These are phyloP conservation scores for Syrphus vitripennis DNA, from an alignment of 2,888 invertebrate genomes.

Conservation along the genomic window DNA sequence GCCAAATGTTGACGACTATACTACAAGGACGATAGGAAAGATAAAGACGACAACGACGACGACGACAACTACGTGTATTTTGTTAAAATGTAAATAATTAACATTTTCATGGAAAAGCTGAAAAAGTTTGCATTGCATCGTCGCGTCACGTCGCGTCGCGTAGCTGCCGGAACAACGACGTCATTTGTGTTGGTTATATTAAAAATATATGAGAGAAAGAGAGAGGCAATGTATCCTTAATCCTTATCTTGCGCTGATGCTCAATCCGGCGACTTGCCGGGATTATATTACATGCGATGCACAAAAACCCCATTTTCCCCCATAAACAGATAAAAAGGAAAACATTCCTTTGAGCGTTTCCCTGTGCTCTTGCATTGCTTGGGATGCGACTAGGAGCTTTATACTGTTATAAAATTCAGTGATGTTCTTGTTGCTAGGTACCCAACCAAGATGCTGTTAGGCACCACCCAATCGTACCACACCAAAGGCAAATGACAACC, in stretches of 20 bases:
- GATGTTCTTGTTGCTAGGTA: slow-evolving; percentile 25
- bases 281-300: slow-evolving; percentile 67
- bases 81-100: slow-evolving; percentile 68
- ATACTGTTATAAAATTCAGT: neutral
- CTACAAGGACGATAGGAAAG: neutral
- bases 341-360: slow-evolving; percentile 68
- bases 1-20: slow-evolving; percentile 46
- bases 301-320: slow-evolving; percentile 65
- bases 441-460: neutral
- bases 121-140: slow-evolving; percentile 33
- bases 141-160: neutral
- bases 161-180: neutral
- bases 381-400: slow-evolving; percentile 5
- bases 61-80: slow-evolving; percentile 17
- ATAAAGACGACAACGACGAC: neutral
- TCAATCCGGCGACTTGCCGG: slow-evolving; percentile 61
- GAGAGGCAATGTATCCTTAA: slow-evolving; percentile 9
- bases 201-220: neutral
- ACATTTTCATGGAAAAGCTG: slow-evolving; percentile 62
- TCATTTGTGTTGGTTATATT: neutral
- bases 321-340: slow-evolving; percentile 69
- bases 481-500: slow-evolving; percentile 27
- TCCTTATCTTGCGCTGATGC: slow-evolving; percentile 59
- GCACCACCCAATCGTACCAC: neutral
- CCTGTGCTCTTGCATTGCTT: slow-evolving; percentile 27